Evolutionary conservation across 2,888 invertebrate genomes (phyloP).

Genomic region (Seira sanloemensis): DNA sequence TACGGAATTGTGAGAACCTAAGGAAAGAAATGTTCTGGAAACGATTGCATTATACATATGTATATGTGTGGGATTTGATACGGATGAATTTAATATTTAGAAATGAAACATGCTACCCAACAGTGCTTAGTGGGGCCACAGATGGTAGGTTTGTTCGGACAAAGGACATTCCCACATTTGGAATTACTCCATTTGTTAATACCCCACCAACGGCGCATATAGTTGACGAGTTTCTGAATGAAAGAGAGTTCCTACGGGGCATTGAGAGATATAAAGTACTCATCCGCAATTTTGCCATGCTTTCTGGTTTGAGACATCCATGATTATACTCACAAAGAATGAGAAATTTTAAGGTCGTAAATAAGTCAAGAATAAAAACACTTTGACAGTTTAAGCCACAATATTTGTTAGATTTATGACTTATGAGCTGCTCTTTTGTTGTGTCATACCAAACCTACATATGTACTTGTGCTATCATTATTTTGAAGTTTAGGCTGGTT

Average conservation of each 20-base stretch:
- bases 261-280: conserved; percentile 27
- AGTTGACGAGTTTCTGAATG: conserved; percentile 52
- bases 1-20: conserved; percentile 38
- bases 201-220: conserved; percentile 29
- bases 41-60: background rate
- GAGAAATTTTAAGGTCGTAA: no score
- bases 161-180: conserved; percentile 46
- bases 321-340: no score
- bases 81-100: conserved; percentile 2
- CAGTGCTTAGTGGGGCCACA: background rate
- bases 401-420: no score
- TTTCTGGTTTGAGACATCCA: background rate
- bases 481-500: no score
- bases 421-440: no score
- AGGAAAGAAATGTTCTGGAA: background rate
- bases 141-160: conserved; percentile 79
- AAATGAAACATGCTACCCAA: conserved; percentile 14
- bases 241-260: conserved; percentile 42
- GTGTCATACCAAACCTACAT: no score
- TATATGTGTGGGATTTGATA: background rate
- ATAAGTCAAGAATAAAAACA: no score
- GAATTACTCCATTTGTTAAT: conserved; percentile 43
- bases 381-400: no score
- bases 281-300: conserved; percentile 30
- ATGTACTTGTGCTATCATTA: no score